Evolutionary conservation across 1,140 invertebrate species (phyloP).

Genomic region (Drusus annulatus): DNA sequence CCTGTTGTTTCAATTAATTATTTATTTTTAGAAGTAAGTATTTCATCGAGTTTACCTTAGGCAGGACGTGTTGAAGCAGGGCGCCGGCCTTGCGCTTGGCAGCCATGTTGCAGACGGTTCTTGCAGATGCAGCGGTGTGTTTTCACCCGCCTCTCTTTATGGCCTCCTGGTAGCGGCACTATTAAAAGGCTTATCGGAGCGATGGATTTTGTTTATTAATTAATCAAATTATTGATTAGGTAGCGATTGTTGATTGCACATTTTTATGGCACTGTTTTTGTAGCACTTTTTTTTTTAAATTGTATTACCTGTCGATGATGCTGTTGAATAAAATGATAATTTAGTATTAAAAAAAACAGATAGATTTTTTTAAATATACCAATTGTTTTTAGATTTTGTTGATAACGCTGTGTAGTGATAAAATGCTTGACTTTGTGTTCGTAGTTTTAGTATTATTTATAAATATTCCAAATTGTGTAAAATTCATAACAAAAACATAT

Average conservation of each 20-base stretch:
- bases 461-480: no score
- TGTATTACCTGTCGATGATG: neutral
- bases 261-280: neutral
- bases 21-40: no score
- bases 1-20: no score
- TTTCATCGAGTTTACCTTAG: conserved; percentile 66
- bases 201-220: neutral
- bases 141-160: conserved; percentile 64
- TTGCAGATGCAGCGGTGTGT: conserved; percentile 46
- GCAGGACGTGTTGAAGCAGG: conserved; percentile 70
- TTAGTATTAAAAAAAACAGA: neutral
- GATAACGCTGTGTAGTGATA: no score
- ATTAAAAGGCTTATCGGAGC: conserved; percentile 14
- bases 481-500: no score
- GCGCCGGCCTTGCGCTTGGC: conserved; percentile 72
- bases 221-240: conserved; percentile 11
- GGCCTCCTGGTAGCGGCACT: conserved; percentile 50
- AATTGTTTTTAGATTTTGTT: no score
- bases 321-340: no score
- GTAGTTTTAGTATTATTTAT: no score
- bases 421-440: no score
- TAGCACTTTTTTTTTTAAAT: neutral
- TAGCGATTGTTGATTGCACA: no score
- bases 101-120: conserved; percentile 62
- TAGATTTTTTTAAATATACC: no score